Conservation (phyloP, 1,140 invertebrate species). For the Brachionus sp. region DNA sequence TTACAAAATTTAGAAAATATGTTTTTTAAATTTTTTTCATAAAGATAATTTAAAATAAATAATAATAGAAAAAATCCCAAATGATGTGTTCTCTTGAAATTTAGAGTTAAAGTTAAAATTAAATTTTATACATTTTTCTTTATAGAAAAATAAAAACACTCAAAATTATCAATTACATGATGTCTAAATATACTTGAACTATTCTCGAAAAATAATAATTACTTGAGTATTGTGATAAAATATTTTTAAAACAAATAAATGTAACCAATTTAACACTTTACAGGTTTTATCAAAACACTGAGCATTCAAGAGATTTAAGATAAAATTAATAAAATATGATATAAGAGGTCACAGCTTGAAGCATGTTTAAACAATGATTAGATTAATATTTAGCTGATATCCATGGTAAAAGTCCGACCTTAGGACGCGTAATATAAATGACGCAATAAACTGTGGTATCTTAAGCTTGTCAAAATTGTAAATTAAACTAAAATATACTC, state of each 20-base stretch:
- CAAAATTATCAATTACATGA: background rate
- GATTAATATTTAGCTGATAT: background rate
- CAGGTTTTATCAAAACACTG: background rate
- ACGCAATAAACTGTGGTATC: background rate
- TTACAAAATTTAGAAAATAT: no score
- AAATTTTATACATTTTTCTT: no score
- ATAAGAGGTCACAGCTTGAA: background rate
- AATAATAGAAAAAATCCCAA: no score
- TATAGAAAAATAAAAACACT: background rate
- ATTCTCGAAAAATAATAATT: background rate
- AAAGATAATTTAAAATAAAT: no score
- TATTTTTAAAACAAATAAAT: background rate
- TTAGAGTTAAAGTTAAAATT: no score
- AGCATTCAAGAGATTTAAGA: background rate
- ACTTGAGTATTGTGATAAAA: background rate
- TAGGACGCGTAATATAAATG: background rate
- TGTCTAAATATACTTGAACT: background rate
- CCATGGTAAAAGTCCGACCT: background rate
- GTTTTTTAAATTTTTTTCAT: no score
- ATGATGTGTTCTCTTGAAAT: no score
- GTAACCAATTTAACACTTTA: background rate
- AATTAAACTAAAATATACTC: background rate
- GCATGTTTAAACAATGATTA: background rate
- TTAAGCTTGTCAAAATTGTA: background rate
- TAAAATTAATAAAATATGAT: constrained; percentile 2